A percentile compares a stretch with the other conserved stretches of the same genome.
Evolutionary conservation across 1,140 invertebrate genomes (phyloP).

Genomic region (Cryptotermes secundus): DNA sequence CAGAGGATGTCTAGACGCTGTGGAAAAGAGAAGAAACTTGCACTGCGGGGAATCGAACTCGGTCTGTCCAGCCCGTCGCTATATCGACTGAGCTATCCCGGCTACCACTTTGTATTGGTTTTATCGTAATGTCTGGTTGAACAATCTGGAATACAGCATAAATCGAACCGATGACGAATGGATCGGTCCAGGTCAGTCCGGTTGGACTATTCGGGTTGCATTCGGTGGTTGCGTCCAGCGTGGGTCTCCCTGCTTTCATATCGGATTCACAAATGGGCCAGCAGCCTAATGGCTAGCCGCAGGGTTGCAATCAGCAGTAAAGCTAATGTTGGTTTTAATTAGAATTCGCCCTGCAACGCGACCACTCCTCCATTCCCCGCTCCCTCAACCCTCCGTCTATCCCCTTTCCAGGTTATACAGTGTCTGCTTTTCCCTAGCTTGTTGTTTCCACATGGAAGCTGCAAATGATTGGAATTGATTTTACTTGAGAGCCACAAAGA

Average conservation of each 20-base stretch:
- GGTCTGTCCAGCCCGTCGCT: no score
- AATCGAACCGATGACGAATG: no score
- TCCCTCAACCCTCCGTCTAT: background rate
- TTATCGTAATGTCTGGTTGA: no score
- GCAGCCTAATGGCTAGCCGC: conserved; percentile 12
- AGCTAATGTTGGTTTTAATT: conserved; percentile 20
- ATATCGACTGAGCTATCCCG: no score
- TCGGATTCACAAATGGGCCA: conserved; percentile 17
- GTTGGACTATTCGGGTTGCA: no score
- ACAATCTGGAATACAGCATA: no score
- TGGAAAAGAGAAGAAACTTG: no score
- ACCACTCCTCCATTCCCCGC: background rate
- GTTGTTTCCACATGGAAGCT: background rate
- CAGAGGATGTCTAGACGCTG: no score
- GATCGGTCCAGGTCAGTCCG: no score
- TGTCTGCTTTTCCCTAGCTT: no score
- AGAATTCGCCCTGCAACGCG: conserved; percentile 12
- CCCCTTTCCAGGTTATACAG: background rate
- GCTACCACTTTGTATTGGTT: no score
- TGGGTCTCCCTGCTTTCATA: background rate
- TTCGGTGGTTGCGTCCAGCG: background rate
- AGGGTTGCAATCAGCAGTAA: conserved; percentile 15
- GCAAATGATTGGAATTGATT: background rate
- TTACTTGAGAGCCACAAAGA: background rate
- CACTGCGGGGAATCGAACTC: no score